Base-by-base conservation (phyloP, 53 echinoderm and acorn worm genomes). In the Luidia sarsii region DNA sequence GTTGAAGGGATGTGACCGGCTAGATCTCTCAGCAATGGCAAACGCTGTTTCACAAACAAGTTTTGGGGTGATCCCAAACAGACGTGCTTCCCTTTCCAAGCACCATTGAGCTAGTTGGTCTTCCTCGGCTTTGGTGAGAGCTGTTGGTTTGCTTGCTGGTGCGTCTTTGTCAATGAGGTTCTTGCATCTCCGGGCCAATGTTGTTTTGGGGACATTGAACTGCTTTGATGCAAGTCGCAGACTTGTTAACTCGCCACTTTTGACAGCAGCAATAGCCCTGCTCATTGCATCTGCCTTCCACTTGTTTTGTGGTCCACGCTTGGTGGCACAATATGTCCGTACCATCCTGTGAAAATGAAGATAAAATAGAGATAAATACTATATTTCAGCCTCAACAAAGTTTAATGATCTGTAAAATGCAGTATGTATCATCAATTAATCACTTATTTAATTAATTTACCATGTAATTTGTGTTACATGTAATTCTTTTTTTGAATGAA, bases 41-140 rank as follows among this genome's bases (percentile, higher is more conserved):
- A 60, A 71, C 18, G 87, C 81, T 3, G 70, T 68, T 32, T 70
- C 46, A 63, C 81, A 71, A 1, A 87, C 62, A 4, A 70, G 55
- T 4, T 50, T 50, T 46, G 71, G 72, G 25, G 87, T 87, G 7
- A 81, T 71, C 20, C 87, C 87, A 59, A 81, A 81, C 46, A 81
- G 71, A 38, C 81, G 18, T 14, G 68, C 53, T 53, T 88, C 80
- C 35, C 75, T 82, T 38, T 82, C 73, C 24, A 60, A 71, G 50
- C 82, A 87, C 82, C 88, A 82, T n/a, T 70, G 64, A 1, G 74
- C 63, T 13, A 37, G 53, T 7, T 24, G 6, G 29, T 82, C 48
- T 72, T 82, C 82, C 30, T 63, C 57, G 29, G 81, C 88, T 50
- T 83, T 82, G 22, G 66, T 66, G 16, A 88, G 55, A 38, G 57